These are phyloP conservation scores for Rhinopithecus roxellana DNA, from an alignment of 2,113 vertebrate genomes.

Conservation along the genomic window DNA sequence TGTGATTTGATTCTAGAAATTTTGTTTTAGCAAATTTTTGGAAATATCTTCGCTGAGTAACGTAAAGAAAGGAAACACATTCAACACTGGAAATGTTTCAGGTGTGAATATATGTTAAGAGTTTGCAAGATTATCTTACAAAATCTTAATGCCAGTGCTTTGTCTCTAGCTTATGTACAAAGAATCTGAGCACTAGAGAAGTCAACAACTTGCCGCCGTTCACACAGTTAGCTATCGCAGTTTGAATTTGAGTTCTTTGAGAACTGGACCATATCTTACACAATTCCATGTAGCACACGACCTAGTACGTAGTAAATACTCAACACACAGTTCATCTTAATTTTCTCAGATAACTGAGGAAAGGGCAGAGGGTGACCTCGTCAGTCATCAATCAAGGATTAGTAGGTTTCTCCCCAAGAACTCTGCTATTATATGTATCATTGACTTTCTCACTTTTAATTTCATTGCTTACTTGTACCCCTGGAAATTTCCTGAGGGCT, in stretches of 20 bases:
- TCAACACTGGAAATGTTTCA: background rate
- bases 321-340: background rate
- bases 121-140: conserved; percentile 3
- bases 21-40: background rate
- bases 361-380: background rate
- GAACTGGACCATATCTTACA: background rate
- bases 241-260: background rate
- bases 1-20: background rate
- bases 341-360: background rate
- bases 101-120: background rate
- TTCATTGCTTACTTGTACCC: background rate
- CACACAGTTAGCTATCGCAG: background rate
- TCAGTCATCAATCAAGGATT: background rate
- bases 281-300: background rate
- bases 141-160: background rate
- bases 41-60: background rate
- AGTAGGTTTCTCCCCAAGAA: background rate
- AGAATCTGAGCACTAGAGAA: background rate
- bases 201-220: background rate
- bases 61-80: background rate
- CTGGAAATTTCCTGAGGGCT: background rate
- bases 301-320: background rate
- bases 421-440: background rate
- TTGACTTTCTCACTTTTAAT: background rate
- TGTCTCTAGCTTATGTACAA: background rate